phyloP scores from a whole-genome alignment of 1,140 invertebrate species.

The Papilio dardanus region DNA sequence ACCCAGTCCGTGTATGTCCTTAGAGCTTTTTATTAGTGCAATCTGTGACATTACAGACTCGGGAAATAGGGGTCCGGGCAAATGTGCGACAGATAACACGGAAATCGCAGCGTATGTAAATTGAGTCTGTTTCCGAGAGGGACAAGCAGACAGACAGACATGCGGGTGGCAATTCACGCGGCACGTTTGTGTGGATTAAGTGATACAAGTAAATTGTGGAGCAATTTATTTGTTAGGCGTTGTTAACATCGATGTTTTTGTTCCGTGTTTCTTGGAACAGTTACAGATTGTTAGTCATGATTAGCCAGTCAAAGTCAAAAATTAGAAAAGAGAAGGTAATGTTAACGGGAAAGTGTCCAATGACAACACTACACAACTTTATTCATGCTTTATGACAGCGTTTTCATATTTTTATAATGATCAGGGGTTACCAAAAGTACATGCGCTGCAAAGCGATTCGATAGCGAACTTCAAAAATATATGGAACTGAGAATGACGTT shows the following conservation, averaged over 20 bases:
- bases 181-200: conserved; percentile 48
- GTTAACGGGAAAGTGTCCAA: too few relatives aligned
- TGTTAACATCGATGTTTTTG: conserved; percentile 29
- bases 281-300: not conserved
- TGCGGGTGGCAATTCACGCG: conserved; percentile 58
- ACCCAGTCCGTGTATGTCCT: not conserved
- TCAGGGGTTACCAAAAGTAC: too few relatives aligned
- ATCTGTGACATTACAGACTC: not conserved
- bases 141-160: conserved; percentile 56
- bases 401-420: too few relatives aligned
- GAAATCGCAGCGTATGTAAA: conserved; percentile 53
- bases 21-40: not conserved
- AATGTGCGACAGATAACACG: conserved; percentile 14
- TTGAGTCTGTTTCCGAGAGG: conserved; percentile 54
- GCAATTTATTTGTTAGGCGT: conserved; percentile 64
- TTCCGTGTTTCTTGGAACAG: conserved; percentile 6
- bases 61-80: conserved; percentile 19
- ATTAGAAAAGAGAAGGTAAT: too few relatives aligned
- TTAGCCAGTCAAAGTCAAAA: not conserved
- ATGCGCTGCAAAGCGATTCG: too few relatives aligned
- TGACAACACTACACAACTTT: too few relatives aligned
- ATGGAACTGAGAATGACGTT: too few relatives aligned
- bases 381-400: too few relatives aligned
- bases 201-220: conserved; percentile 58
- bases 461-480: too few relatives aligned